Evolutionary conservation across 2,113 vertebrate species (phyloP).

Genomic region (Tupaia tana): DNA sequence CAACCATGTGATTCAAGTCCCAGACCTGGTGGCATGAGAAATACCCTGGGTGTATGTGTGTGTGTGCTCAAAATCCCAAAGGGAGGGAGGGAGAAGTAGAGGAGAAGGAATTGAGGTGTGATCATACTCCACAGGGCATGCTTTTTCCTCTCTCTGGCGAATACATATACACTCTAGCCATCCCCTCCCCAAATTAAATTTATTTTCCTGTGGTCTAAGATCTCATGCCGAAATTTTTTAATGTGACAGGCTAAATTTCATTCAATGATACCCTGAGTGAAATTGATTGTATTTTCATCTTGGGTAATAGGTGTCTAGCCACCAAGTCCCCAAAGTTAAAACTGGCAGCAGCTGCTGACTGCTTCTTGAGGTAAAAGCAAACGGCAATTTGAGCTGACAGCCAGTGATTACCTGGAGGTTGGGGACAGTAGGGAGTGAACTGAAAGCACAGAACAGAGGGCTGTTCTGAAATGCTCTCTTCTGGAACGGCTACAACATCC

Average conservation of each 20-base stretch:
- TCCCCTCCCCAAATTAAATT: neutral
- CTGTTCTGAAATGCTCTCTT: neutral
- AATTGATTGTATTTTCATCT: constrained; percentile 34
- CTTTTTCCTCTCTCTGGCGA: too few species aligned
- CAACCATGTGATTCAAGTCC: too few species aligned
- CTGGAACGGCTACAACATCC: neutral
- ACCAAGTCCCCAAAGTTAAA: neutral
- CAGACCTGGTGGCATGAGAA: too few species aligned
- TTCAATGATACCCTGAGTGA: neutral
- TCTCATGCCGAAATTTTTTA: neutral
- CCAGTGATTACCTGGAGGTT: neutral
- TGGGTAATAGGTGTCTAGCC: neutral
- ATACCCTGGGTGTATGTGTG: too few species aligned
- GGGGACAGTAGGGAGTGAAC: neutral
- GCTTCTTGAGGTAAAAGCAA: constrained; percentile 20
- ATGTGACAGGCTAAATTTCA: constrained; percentile 13
- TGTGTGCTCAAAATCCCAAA: too few species aligned
- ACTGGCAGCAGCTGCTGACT: neutral
- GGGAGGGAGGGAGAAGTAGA: too few species aligned
- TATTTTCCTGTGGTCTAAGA: neutral
- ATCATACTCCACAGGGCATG: too few species aligned
- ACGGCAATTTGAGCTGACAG: constrained; percentile 6
- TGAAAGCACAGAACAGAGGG: neutral
- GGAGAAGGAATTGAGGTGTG: too few species aligned
- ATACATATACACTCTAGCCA: too few species aligned